Conservation (phyloP, 2,113 vertebrate species). For the Mohoua ochrocephala region DNA sequence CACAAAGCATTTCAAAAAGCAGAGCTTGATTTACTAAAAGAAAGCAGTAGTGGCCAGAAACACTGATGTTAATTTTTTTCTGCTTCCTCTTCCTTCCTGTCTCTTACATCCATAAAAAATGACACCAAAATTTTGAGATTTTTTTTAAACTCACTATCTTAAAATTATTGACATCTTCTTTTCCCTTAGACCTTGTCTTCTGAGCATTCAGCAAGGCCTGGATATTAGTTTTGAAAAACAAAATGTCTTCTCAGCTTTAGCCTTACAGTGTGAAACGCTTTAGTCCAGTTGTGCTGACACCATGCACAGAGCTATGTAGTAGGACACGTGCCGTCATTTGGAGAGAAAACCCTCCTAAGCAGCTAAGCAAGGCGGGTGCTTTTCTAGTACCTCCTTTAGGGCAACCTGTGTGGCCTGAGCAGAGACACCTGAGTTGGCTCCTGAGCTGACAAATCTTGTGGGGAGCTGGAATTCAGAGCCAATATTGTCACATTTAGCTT, state of each 20-base stretch:
- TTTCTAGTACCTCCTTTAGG: neutral
- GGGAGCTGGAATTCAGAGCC: neutral
- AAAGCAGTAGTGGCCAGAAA: neutral
- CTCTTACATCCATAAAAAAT: neutral
- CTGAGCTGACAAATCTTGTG: neutral
- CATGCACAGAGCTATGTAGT: neutral
- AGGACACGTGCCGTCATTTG: rapidly evolving
- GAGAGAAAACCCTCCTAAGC: neutral
- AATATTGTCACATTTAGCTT: neutral
- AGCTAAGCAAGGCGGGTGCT: neutral
- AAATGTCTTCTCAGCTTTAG: neutral
- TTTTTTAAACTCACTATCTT: neutral
- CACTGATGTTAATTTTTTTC: neutral
- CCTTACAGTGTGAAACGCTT: neutral
- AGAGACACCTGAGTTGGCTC: neutral
- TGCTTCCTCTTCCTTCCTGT: neutral
- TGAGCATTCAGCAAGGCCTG: neutral
- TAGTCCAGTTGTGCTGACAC: neutral
- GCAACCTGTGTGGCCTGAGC: neutral
- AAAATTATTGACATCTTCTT: neutral
- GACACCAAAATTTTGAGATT: neutral
- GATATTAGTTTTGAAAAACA: neutral
- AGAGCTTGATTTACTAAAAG: neutral
- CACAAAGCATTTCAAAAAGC: neutral
- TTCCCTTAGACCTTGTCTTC: neutral